Evolutionary conservation across 2,888 invertebrate genomes (phyloP), one percentile per base, ranked within the genome.

Genomic region (Mylabris sibirica): DNA sequence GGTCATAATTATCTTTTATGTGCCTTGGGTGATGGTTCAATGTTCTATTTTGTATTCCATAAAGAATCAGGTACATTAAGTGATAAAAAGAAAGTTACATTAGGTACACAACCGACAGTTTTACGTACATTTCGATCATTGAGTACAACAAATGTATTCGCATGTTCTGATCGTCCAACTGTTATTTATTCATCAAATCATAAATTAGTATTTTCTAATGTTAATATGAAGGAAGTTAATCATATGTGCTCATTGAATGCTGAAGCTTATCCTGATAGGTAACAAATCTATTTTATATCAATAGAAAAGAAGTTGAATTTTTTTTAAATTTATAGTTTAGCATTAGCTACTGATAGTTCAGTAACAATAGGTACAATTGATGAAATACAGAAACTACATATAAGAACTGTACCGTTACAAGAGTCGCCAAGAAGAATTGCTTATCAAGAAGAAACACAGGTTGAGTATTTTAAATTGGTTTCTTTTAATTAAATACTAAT

Each of bases 111-210:
- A 82, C 99, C 99, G 14, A 98, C 98, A 0, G 95, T 95, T 14
- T 87, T 99, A 66, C 89, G 93, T 71, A 95, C 95, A 8, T 99
- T 99, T 84, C 90, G 93, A 74, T 94, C 96, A 0, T 88, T 95
- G 64, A 93, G 95, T 14, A 97, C 97, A 0, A 96, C 95, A 17
- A 99, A 98, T 84, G 98, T 99, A 41, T 99, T 99, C 87, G 99
- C 98, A 24, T 99, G 99, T 84, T 98, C 98, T 0, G 99, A 99
- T 85, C 90, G 99, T 63, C 99, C 99, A 0, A 98, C 99, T 0
- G 99, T 99, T 14, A 98, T 99, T 76, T 99, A 99, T 87, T 98
- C 98, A 5, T 97, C 97, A n/a, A 98, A 98, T 86, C 97, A 98
- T 84, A 98, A 98, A 85, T 89, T 98, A 38, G 98, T 98, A 3